Conservation (phyloP, 2,888 invertebrate species). For the Neuroscelio doddi region DNA sequence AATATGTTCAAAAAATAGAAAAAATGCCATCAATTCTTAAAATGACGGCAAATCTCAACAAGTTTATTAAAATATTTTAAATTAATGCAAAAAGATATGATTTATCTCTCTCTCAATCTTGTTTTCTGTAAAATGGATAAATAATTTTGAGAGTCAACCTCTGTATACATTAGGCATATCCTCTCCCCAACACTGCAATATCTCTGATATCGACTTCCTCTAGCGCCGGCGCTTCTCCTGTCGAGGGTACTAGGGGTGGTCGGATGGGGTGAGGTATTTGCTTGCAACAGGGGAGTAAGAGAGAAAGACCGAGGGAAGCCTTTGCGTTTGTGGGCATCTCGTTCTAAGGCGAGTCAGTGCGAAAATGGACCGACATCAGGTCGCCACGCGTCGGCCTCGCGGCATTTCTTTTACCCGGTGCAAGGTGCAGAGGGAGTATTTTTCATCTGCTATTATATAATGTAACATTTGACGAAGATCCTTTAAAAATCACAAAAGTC, state of each 20-base stretch:
- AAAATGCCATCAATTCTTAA: no score
- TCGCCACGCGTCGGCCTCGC: slow-evolving; percentile 59
- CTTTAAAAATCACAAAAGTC: slow-evolving; percentile 67
- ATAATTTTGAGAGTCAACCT: slow-evolving; percentile 10
- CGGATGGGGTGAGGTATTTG: slow-evolving; percentile 25
- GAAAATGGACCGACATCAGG: slow-evolving; percentile 66
- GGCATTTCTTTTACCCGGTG: slow-evolving; percentile 35
- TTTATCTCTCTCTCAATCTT: no score
- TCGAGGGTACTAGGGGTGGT: slow-evolving; percentile 24
- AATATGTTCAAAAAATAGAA: no score
- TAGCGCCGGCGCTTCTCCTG: slow-evolving; percentile 65
- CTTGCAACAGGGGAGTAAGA: slow-evolving; percentile 36
- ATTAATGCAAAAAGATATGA: no score
- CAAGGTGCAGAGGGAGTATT: slow-evolving; percentile 20
- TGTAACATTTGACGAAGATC: slow-evolving; percentile 51
- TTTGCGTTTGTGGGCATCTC: slow-evolving; percentile 48
- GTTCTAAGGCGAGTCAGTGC: slow-evolving; percentile 58
- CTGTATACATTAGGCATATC: slow-evolving; percentile 1
- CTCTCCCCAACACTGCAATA: slow-evolving; percentile 37
- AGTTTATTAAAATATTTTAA: no score
- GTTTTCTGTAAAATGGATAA: neutral
- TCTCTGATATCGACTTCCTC: slow-evolving; percentile 63
- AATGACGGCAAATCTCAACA: no score
- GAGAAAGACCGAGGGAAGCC: slow-evolving; percentile 20
- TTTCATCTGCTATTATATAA: slow-evolving; percentile 18